Evolutionary conservation across 2,888 invertebrate species (phyloP).

Genomic region (Salticus scenicus): DNA sequence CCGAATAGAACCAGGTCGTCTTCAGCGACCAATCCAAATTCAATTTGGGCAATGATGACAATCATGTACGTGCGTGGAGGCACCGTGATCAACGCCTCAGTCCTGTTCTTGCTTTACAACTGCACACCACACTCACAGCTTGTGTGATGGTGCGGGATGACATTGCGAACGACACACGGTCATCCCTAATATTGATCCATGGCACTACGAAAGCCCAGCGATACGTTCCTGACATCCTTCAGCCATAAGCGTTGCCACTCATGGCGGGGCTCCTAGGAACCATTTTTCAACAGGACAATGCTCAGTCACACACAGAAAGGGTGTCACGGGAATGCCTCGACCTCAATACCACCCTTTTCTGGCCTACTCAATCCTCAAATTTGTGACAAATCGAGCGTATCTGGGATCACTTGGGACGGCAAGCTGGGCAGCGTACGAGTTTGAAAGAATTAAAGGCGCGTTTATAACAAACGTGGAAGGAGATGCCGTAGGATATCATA

Average conservation of each 20-base stretch:
- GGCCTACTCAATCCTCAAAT: background rate
- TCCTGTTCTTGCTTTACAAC: background rate
- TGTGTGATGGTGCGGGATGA: background rate
- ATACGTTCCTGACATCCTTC: slow-evolving; percentile 16
- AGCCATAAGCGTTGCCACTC: slow-evolving; percentile 3
- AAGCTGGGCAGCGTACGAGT: background rate
- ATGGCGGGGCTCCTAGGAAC: background rate
- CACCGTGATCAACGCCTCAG: background rate
- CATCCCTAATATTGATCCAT: background rate
- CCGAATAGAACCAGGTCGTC: too few relatives aligned
- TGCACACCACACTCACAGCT: background rate
- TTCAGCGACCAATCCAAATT: too few relatives aligned
- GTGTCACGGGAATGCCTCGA: background rate
- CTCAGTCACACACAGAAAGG: background rate
- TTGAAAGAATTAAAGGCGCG: background rate
- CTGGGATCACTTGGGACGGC: background rate
- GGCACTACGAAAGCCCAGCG: background rate
- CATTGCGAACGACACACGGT: background rate
- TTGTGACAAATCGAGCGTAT: slow-evolving; percentile 8
- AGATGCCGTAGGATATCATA: background rate
- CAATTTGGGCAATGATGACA: slow-evolving; percentile 7
- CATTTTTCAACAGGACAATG: background rate
- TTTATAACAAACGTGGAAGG: background rate
- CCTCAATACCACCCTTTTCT: slow-evolving; percentile 7
- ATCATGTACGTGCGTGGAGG: background rate